phyloP scores from a whole-genome alignment of 2,113 vertebrate species.

The Neogale vison region DNA sequence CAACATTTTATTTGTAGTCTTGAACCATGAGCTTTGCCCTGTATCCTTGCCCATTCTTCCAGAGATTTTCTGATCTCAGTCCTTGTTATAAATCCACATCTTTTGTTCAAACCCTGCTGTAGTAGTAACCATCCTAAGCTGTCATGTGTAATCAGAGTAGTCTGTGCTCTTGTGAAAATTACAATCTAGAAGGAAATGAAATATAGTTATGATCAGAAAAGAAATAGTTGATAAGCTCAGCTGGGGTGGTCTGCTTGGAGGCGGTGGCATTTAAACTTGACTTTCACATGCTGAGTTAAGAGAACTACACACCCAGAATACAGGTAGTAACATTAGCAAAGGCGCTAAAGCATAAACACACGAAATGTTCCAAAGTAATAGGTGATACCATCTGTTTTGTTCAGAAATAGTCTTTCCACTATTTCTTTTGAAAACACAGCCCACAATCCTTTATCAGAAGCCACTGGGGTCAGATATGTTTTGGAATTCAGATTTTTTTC shows the following conservation, averaged over 20 bases:
- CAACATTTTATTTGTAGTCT: background rate
- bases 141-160: background rate
- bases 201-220: background rate
- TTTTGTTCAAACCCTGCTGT: background rate
- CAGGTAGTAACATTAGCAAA: background rate
- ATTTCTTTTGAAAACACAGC: background rate
- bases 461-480: background rate
- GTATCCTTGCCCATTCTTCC: background rate
- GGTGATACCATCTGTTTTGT: background rate
- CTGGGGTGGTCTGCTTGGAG: background rate
- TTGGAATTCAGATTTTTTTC: constrained; percentile 15
- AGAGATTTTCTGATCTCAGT: background rate
- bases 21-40: background rate
- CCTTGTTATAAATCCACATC: background rate
- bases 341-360: background rate
- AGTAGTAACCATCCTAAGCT: background rate
- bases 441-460: background rate
- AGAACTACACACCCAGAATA: background rate
- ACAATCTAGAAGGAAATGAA: background rate
- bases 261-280: background rate
- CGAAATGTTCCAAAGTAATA: background rate
- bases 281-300: background rate
- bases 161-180: background rate
- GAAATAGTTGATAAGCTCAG: background rate
- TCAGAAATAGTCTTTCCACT: background rate